Evolutionary conservation across 1,140 invertebrate genomes (phyloP).

Genomic region (Meloidogyne chitwoodi): DNA sequence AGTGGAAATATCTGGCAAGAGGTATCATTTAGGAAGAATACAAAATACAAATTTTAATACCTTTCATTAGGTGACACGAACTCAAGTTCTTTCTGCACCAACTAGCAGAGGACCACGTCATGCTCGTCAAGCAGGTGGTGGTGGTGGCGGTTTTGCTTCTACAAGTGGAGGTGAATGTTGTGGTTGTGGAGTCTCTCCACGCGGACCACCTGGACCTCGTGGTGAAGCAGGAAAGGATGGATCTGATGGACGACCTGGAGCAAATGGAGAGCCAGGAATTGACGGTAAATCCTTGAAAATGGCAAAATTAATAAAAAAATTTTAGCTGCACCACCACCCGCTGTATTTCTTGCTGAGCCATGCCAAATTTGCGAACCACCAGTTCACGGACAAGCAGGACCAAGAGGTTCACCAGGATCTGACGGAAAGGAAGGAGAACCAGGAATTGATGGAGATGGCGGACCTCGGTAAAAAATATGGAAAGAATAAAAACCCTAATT

Average conservation of each 20-base stretch:
- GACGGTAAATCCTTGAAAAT: background rate
- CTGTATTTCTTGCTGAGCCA: background rate
- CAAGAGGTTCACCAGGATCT: background rate
- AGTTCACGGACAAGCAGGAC: background rate
- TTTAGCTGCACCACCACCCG: background rate
- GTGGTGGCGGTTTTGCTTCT: no score
- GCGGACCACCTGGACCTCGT: slow-evolving; percentile 27
- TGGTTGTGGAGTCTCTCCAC: slow-evolving; percentile 33
- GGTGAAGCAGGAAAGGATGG: slow-evolving; percentile 27
- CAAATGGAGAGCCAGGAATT: background rate
- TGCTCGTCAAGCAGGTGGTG: background rate
- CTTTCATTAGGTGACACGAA: slow-evolving; percentile 29
- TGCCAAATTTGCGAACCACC: background rate
- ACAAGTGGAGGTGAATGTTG: slow-evolving; percentile 22
- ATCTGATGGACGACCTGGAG: background rate
- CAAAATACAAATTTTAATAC: background rate
- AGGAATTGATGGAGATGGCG: background rate
- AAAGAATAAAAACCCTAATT: no score
- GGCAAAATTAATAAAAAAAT: background rate
- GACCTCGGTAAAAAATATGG: background rate
- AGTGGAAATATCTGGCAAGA: slow-evolving; percentile 45
- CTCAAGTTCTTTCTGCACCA: slow-evolving; percentile 42
- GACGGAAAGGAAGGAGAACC: background rate
- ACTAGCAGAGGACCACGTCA: slow-evolving; percentile 1
- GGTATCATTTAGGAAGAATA: background rate